Evolutionary conservation across 2,888 invertebrate species (phyloP).

Genomic region (Athetis lepigone): DNA sequence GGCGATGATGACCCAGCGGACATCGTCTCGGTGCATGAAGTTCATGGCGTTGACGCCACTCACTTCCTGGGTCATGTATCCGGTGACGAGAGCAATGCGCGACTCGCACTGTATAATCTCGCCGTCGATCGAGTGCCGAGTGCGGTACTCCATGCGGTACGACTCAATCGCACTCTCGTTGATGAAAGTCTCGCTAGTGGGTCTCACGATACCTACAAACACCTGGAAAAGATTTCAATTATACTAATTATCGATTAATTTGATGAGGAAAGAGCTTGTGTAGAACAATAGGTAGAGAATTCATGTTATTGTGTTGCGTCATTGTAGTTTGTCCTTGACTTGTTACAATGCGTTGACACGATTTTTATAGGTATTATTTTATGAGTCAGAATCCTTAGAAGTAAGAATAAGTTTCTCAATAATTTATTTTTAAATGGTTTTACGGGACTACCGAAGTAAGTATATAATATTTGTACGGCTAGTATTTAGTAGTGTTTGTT

Average conservation of each 20-base stretch:
- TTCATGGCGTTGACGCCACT: constrained; percentile 96
- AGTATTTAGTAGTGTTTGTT: no score
- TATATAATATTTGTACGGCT: no score
- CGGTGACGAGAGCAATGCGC: constrained; percentile 96
- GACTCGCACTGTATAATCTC: constrained; percentile 97
- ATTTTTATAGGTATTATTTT: constrained; percentile 13
- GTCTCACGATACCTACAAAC: constrained; percentile 93
- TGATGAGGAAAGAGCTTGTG: constrained; percentile 14
- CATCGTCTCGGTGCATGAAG: constrained; percentile 97
- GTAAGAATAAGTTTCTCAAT: not conserved
- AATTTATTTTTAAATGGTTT: no score
- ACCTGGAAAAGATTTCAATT: constrained; percentile 73
- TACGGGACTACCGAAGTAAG: no score
- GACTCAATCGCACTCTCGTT: constrained; percentile 80
- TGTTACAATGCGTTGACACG: constrained; percentile 13
- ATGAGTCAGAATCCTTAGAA: constrained; percentile 21
- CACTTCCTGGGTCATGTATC: constrained; percentile 96
- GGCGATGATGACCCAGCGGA: constrained; percentile 96
- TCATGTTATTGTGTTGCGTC: constrained; percentile 9
- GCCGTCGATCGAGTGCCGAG: constrained; percentile 96
- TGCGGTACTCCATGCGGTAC: constrained; percentile 95
- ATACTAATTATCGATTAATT: constrained; percentile 32
- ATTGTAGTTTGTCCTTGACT: constrained; percentile 5
- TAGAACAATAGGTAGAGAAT: constrained; percentile 34
- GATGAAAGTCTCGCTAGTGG: constrained; percentile 91